These are phyloP conservation scores for Oxyura jamaicensis DNA, from an alignment of 2,113 vertebrate genomes.

Conservation along the genomic window DNA sequence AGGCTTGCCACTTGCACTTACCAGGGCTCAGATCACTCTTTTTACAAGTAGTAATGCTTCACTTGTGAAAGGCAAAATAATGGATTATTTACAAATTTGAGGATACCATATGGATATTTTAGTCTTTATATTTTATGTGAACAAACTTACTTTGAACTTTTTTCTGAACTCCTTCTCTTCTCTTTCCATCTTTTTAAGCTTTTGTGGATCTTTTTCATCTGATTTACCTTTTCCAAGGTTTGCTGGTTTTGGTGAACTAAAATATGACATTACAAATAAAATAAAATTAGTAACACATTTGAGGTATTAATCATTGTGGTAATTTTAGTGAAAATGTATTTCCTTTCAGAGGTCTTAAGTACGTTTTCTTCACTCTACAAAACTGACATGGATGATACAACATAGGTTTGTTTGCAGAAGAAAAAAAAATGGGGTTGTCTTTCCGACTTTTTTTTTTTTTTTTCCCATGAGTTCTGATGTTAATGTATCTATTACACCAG, in stretches of 20 bases:
- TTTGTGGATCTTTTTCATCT: conserved; percentile 78
- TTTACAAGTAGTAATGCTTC: background rate
- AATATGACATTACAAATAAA: conserved; percentile 15
- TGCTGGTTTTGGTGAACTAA: conserved; percentile 47
- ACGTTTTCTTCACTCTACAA: background rate
- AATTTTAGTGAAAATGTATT: background rate
- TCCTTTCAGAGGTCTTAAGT: background rate
- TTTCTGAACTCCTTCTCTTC: conserved; percentile 94
- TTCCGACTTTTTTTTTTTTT: background rate
- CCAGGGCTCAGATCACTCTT: background rate
- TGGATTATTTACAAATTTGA: background rate
- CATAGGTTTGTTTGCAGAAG: background rate
- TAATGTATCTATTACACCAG: background rate
- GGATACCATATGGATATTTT: background rate
- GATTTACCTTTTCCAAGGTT: conserved; percentile 33
- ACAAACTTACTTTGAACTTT: conserved; percentile 87
- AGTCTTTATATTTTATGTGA: background rate
- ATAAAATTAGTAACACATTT: background rate
- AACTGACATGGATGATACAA: background rate
- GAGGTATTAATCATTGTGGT: background rate
- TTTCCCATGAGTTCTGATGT: background rate
- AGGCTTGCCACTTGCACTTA: background rate
- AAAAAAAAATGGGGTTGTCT: background rate
- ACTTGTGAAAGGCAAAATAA: background rate
- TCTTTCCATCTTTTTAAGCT: conserved; percentile 87